Percentiles rank a stretch among this genome's conserved stretches.
phyloP scores from a whole-genome alignment of 2,888 invertebrate genomes.

The Drosophila seclusa region DNA sequence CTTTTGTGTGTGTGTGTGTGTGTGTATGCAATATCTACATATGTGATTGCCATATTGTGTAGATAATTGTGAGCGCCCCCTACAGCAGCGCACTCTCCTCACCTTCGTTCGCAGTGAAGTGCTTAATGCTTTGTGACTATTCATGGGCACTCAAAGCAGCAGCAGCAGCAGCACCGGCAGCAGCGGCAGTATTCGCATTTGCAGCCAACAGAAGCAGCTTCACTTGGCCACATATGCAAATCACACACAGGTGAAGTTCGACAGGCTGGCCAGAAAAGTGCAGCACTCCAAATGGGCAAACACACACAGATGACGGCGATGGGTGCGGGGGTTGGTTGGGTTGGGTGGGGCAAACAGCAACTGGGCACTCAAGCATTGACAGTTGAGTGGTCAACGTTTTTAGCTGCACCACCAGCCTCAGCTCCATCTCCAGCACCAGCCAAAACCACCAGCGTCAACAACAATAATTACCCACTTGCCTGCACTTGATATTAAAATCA shows the following conservation, averaged over 20 bases:
- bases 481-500: slow-evolving; percentile 81
- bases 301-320: slow-evolving; percentile 11
- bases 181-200: slow-evolving; percentile 46
- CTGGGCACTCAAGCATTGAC: slow-evolving; percentile 79
- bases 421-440: slow-evolving; percentile 34
- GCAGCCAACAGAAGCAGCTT: slow-evolving; percentile 77
- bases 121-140: slow-evolving; percentile 81
- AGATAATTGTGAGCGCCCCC: slow-evolving; percentile 73
- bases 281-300: slow-evolving; percentile 78
- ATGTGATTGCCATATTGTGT: slow-evolving; percentile 81
- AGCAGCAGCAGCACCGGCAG: slow-evolving; percentile 40
- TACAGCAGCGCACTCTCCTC: slow-evolving; percentile 12
- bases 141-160: slow-evolving; percentile 77
- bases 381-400: slow-evolving; percentile 80
- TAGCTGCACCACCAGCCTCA: slow-evolving; percentile 60
- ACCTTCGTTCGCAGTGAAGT: slow-evolving; percentile 62
- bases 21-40: slow-evolving; percentile 77
- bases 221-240: slow-evolving; percentile 76
- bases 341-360: slow-evolving; percentile 46
- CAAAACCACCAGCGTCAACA: slow-evolving; percentile 65
- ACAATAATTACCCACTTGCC: slow-evolving; percentile 80
- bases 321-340: slow-evolving; percentile 12
- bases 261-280: slow-evolving; percentile 78
- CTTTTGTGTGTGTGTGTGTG: slow-evolving; percentile 7
- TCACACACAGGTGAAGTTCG: slow-evolving; percentile 79